Percentiles rank a stretch among this genome's conserved stretches.
Evolutionary conservation across 2,888 invertebrate species (phyloP).

Genomic region (Mechanitis messenoides): DNA sequence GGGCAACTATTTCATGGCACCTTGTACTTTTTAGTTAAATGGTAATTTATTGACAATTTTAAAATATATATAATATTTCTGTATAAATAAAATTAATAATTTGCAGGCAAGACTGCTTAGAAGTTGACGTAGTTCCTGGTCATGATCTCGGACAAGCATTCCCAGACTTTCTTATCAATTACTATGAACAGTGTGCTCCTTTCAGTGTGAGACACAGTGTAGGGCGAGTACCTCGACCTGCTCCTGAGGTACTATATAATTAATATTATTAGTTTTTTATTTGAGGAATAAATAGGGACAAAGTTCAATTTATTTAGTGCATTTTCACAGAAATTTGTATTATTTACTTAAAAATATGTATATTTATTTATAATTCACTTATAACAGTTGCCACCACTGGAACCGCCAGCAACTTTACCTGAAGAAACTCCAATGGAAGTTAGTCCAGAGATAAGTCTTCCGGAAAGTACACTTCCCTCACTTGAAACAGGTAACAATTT

Average conservation of each 20-base stretch:
- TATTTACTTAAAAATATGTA: too few species aligned
- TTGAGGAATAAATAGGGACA: constrained; percentile 11
- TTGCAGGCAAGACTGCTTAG: constrained; percentile 75
- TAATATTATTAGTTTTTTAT: constrained; percentile 11
- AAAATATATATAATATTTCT: too few species aligned
- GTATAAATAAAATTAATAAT: too few species aligned
- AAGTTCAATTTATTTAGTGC: too few species aligned
- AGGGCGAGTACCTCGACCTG: constrained; percentile 52
- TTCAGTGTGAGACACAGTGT: constrained; percentile 60
- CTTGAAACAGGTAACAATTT: constrained; percentile 14
- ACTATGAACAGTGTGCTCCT: constrained; percentile 75
- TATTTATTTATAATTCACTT: not conserved
- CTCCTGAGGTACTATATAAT: constrained; percentile 52
- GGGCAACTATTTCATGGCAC: constrained; percentile 93
- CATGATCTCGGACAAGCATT: constrained; percentile 77
- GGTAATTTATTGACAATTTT: constrained; percentile 65
- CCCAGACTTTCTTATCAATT: constrained; percentile 79
- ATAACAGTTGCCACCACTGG: constrained; percentile 30
- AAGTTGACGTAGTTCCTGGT: constrained; percentile 80
- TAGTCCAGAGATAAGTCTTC: constrained; percentile 18
- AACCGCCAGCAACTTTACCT: constrained; percentile 15
- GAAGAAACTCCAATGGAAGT: constrained; percentile 31
- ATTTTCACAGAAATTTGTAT: too few species aligned
- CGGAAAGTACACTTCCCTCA: constrained; percentile 1
- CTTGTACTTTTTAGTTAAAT: constrained; percentile 92